Evolutionary conservation across 2,888 invertebrate genomes (phyloP).

Genomic region (Leucania comma): DNA sequence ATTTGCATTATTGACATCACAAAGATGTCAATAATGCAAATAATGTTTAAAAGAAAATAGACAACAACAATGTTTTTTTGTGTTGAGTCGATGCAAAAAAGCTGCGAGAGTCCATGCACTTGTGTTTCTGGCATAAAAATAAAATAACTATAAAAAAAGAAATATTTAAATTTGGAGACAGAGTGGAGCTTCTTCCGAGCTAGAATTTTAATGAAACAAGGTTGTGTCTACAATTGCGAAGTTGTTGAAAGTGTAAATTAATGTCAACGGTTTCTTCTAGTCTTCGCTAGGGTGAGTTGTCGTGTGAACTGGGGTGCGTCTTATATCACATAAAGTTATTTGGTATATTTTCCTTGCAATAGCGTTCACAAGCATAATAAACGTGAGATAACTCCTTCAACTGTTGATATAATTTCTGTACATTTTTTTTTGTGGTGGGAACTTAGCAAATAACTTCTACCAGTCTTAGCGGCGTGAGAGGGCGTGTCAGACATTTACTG

Average conservation of each 20-base stretch:
- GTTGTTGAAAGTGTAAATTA: conserved; percentile 3
- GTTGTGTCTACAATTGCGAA: neutral
- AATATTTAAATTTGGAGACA: conserved; percentile 36
- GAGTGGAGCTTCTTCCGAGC: conserved; percentile 19
- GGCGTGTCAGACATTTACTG: no score
- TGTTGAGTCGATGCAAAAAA: conserved; percentile 8
- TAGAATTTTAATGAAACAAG: conserved; percentile 38
- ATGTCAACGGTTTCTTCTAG: neutral
- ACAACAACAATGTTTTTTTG: neutral
- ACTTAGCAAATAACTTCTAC: no score
- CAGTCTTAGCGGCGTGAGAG: no score
- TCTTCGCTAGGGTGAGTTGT: neutral
- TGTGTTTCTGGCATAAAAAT: conserved; percentile 4
- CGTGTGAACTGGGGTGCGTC: no score
- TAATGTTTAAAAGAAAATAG: neutral
- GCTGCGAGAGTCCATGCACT: neutral
- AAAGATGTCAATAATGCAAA: neutral
- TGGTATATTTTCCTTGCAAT: no score
- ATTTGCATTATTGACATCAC: no score
- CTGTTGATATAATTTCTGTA: no score
- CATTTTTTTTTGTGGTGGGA: no score
- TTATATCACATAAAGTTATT: no score
- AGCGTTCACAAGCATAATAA: no score
- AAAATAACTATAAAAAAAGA: conserved; percentile 8
- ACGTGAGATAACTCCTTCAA: no score